Base-by-base conservation (phyloP, 2,888 invertebrate genomes). In the Drosophila glabriapex region DNA sequence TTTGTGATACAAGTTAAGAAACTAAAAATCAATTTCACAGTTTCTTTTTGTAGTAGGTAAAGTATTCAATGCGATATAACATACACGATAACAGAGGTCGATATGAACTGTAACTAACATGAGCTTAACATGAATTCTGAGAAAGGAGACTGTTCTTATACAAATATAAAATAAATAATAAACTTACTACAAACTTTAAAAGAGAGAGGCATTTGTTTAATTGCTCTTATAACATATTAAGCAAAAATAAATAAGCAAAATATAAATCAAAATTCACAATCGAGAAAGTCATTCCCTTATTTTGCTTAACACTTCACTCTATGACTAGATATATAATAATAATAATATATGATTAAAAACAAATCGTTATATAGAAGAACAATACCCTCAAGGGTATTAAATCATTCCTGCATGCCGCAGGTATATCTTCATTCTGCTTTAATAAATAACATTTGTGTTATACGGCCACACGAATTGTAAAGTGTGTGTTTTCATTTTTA, bases 381-480 rank as follows among this genome's bases (percentile, higher is more conserved):
- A 16, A 25, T 28, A 14, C 1, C 6, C 16, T 7, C 14, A 31
- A 58, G 68, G 69, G 41, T 69, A 69, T 58, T 5, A 25, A 12
- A 25, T 28, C 14, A 33, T 28, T 25, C 9, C 46, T 7, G 16
- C 55, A 35, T 9, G 5, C 35, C 19, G 54, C 31, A 56, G 29
- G 35, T 25, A 29, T 5, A 5, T n/a, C 29, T 22, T 16, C 6
- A 14, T 56, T 56, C 19, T 19, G 50, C 19, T 71, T 68, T 60
- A 73, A 72, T 77, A 68, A 77, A 80, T 80, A 65, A 65, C 58
- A 68, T 80, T 70, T 80, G 68, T 72, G 73, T 59, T 59, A 46
- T 63, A 50, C 28, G 46, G 58, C 33, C 50, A 52, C 70, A 43
- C 25, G 66, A 63, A 52, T 54, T 74, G 52, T 54, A 61, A 75